Base-by-base conservation (phyloP, 2,113 vertebrate genomes). In the Epinephelus fuscoguttatus region DNA sequence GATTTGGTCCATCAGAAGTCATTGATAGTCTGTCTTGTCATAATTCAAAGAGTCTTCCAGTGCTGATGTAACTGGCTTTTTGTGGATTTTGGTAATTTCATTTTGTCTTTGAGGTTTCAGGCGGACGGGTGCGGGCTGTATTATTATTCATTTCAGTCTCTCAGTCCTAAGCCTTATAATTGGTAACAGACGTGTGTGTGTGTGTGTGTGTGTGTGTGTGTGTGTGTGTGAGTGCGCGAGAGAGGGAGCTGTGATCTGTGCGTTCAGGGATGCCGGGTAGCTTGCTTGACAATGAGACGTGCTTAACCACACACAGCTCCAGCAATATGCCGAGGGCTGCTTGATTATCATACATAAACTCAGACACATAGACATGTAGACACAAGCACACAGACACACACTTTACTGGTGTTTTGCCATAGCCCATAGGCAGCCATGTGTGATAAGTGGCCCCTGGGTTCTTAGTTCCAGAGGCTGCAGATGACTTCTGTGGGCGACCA, bases 81-180 rank as follows among this genome's bases (percentile, higher is more conserved):
- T 88, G 89, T 45, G 83, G 88, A 91, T 92, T 91, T 90, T 49
- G 81, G 61, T 88, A 88, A 90, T 93, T 88, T 84, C 45, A 90
- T 92, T 93, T 90, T 71, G 86, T 88, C 88, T 94, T 90, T 95
- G 95, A 88, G 93, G 91, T 94, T 95, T 91, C 57, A 91, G 85
- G 79, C 47, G 55, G 82, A 90, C 66, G 77, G 87, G 85, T 88
- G 91, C 82, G 73, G 89, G 81, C 81, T 74, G 79, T 88, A 83
- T 91, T 91, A 93, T 95, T 93, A 94, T 91, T 94, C 90, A 91
- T 89, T 93, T 91, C 89, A 88, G 89, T 84, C 91, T 74, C 70
- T 88, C 82, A 80, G 87, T 82, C 89, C 78, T 84, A 84, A 93
- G 84, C 88, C 89, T 89, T 87, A 84, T 95, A 95, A 96, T 95